These are phyloP conservation scores for Pogonus chalceus DNA, from an alignment of 1,140 invertebrate species.

Conservation along the genomic window DNA sequence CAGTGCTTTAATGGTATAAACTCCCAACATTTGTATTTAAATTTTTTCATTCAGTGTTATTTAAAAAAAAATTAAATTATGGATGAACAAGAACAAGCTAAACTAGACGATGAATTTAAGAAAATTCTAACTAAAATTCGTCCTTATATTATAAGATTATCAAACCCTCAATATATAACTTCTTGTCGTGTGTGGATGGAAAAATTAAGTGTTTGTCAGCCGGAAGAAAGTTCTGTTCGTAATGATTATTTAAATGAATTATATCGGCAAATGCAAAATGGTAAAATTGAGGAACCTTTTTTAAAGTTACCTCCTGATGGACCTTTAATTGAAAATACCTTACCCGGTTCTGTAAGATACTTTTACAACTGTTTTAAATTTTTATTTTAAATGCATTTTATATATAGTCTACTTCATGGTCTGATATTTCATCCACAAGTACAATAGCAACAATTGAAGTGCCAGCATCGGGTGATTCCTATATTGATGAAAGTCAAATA, in stretches of 20 bases:
- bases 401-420: background rate
- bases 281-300: slow-evolving; percentile 30
- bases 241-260: slow-evolving; percentile 35
- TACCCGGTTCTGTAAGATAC: background rate
- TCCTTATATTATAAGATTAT: slow-evolving; percentile 29
- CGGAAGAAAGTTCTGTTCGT: slow-evolving; percentile 28
- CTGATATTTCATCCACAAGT: background rate
- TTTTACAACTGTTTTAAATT: background rate
- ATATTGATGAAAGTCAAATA: background rate
- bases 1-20: background rate
- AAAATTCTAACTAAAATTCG: slow-evolving; percentile 27
- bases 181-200: slow-evolving; percentile 35
- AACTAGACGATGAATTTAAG: slow-evolving; percentile 33
- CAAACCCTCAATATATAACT: slow-evolving; percentile 20
- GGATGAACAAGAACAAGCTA: background rate
- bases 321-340: slow-evolving; percentile 8
- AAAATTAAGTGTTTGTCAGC: slow-evolving; percentile 26
- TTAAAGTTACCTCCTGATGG: slow-evolving; percentile 27
- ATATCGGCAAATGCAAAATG: slow-evolving; percentile 28
- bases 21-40: background rate
- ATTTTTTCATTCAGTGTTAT: background rate
- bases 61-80: background rate
- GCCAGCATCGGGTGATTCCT: background rate
- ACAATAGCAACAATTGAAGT: background rate
- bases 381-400: background rate